A percentile compares a stretch with the other conserved stretches of the same genome.
phyloP scores from a whole-genome alignment of 2,888 invertebrate genomes.

The Argyresthia goedartella region DNA sequence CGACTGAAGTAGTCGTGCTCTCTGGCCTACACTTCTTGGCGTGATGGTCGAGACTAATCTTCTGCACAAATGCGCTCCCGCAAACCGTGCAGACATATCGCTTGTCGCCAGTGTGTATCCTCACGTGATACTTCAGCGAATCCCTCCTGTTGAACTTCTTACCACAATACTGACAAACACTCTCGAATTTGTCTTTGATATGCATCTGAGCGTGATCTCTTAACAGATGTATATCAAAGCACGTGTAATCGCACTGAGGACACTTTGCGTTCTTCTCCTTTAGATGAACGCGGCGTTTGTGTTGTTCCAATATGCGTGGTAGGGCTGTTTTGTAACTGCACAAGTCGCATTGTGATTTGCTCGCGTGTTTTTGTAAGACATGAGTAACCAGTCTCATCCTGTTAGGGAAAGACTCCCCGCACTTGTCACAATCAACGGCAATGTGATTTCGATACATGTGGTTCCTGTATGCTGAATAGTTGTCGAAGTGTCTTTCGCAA shows the following conservation, averaged over 20 bases:
- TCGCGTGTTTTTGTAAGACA: no score
- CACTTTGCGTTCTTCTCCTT: conserved; percentile 21
- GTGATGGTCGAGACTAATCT: conserved; percentile 44
- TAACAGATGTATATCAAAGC: conserved; percentile 18
- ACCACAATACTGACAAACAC: conserved; percentile 21
- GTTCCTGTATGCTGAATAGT: no score
- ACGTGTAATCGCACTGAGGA: conserved; percentile 21
- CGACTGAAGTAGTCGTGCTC: not conserved
- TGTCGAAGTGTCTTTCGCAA: no score
- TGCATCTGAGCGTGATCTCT: conserved; percentile 23
- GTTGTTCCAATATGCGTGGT: conserved; percentile 9
- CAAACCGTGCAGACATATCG: conserved; percentile 46
- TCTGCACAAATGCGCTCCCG: conserved; percentile 44
- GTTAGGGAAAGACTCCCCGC: no score
- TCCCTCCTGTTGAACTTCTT: conserved; percentile 23
- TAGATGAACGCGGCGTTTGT: conserved; percentile 23
- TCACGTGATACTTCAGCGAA: conserved; percentile 14
- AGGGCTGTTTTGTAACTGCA: no score
- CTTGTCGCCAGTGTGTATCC: conserved; percentile 35
- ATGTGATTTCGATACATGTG: no score
- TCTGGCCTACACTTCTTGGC: conserved; percentile 32
- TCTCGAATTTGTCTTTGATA: conserved; percentile 23
- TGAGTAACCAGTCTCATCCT: no score
- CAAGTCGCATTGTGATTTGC: no score
- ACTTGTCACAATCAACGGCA: no score